Evolutionary conservation across 2,888 invertebrate species (phyloP).

Genomic region (Mechanitis messenoides): DNA sequence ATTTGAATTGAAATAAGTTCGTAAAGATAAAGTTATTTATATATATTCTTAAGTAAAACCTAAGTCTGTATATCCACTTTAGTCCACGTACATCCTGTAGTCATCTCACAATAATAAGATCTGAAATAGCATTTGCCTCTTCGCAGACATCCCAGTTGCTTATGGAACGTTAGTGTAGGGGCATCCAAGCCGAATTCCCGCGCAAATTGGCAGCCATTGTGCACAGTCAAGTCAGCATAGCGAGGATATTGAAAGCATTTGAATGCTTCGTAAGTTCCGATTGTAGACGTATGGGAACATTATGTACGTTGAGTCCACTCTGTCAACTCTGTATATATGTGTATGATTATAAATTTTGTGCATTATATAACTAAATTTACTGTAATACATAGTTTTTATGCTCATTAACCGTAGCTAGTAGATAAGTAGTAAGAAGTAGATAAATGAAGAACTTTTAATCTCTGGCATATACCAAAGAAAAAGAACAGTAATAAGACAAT

Average conservation of each 20-base stretch:
- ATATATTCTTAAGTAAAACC: not conserved
- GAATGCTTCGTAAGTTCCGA: slow-evolving; percentile 63
- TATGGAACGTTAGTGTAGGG: slow-evolving; percentile 36
- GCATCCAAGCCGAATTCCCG: slow-evolving; percentile 62
- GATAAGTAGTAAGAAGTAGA: too few species aligned
- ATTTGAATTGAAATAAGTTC: slow-evolving; percentile 46
- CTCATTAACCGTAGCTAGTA: too few species aligned
- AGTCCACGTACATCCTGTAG: not conserved
- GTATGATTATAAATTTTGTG: not conserved
- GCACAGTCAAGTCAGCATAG: slow-evolving; percentile 50
- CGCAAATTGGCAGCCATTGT: slow-evolving; percentile 69
- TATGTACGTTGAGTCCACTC: slow-evolving; percentile 4
- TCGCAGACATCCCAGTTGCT: slow-evolving; percentile 27
- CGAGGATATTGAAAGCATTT: slow-evolving; percentile 58
- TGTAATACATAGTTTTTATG: too few species aligned
- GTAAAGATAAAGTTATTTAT: not conserved
- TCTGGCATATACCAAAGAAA: too few species aligned
- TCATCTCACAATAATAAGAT: slow-evolving; percentile 2
- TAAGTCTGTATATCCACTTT: not conserved
- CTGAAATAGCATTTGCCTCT: slow-evolving; percentile 12
- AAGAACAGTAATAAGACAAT: too few species aligned
- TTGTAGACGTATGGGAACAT: slow-evolving; percentile 37
- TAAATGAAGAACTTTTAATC: too few species aligned
- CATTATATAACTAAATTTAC: not conserved
- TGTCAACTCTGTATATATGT: not conserved